Base-by-base conservation (phyloP, 2,797 vertebrate species). In the Trachops cirrhosus region DNA sequence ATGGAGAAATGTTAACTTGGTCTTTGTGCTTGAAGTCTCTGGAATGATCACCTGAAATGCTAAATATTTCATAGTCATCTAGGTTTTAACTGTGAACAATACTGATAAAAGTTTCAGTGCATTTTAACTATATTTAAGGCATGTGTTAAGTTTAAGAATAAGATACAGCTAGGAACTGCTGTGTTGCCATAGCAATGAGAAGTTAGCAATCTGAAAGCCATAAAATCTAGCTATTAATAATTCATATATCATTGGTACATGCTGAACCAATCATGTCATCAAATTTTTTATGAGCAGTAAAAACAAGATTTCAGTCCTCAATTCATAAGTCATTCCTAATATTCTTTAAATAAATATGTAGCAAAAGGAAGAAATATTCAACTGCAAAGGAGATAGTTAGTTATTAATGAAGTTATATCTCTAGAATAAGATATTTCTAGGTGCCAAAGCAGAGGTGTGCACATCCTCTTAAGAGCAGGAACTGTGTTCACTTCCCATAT, bases 171-270 rank as follows among this genome's bases (percentile, higher is more conserved):
- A 92, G 74, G 37, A 71, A 85, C 59, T 93, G 6, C 52, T 94
- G 10, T 48, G n/a, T 71, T 95, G 88, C 59, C 50, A 86, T 50
- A 78, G 71, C 71, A 96, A 89, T 95, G 91, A 52, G 89, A 97
- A 93, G 77, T 29, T 68, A 48, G 44, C 91, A 75, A 19, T 15
- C 68, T 6, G 68, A 91, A 97, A 96, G 37, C 9, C 59, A 91
- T 41, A 86, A 94, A 93, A 94, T 62, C 57, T 41, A 92, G 18
- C 74, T 87, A 94, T 90, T 93, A 95, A 64, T 89, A 97, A 96
- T 77, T 77, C 78, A 82, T 22, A 86, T 78, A 85, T 26, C 95
- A 68, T 41, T 59, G 57, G 50, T 21, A 71, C n/a, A 96, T 86
- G 46, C 94, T 92, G 95, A 77, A 82, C 83, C 0, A 0, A 24